Evolutionary conservation across 2,888 invertebrate genomes (phyloP).

Genomic region (Cremastobaeus sp.): DNA sequence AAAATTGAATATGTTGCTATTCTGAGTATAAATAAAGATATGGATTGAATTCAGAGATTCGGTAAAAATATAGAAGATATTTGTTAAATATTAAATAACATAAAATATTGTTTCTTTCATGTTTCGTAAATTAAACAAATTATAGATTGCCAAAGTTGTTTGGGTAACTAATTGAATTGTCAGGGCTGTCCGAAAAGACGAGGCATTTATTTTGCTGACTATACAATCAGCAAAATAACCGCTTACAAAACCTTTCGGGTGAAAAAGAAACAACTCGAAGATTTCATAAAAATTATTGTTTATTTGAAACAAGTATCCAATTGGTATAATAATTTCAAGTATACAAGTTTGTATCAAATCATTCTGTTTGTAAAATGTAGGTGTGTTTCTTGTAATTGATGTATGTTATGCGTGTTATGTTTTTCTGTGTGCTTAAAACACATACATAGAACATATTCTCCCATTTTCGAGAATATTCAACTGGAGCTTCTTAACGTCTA

Average conservation of each 20-base stretch:
- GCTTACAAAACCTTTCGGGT: background rate
- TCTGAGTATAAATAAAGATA: too few species aligned
- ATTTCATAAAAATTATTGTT: conserved; percentile 76
- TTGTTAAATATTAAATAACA: too few species aligned
- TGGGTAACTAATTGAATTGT: too few species aligned
- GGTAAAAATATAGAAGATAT: too few species aligned
- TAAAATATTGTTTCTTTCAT: too few species aligned
- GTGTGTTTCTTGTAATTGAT: conserved; percentile 46
- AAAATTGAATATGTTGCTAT: too few species aligned
- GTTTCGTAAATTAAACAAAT: too few species aligned
- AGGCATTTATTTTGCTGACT: too few species aligned
- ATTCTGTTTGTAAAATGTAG: conserved; percentile 47
- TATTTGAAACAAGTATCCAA: conserved; percentile 75
- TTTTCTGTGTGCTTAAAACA: conserved; percentile 74
- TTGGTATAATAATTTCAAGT: conserved; percentile 68
- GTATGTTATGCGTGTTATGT: conserved; percentile 54
- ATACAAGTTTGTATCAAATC: conserved; percentile 55
- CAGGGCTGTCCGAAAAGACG: too few species aligned
- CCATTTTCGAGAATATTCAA: conserved; percentile 69
- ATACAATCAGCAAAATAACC: background rate
- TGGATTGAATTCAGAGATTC: too few species aligned
- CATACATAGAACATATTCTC: conserved; percentile 75
- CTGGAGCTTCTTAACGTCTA: conserved; percentile 65
- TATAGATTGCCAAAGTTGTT: too few species aligned
- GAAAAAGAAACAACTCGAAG: conserved; percentile 1